Base-by-base conservation (phyloP, 2,797 vertebrate species). In the Xiphophorus birchmanni region DNA sequence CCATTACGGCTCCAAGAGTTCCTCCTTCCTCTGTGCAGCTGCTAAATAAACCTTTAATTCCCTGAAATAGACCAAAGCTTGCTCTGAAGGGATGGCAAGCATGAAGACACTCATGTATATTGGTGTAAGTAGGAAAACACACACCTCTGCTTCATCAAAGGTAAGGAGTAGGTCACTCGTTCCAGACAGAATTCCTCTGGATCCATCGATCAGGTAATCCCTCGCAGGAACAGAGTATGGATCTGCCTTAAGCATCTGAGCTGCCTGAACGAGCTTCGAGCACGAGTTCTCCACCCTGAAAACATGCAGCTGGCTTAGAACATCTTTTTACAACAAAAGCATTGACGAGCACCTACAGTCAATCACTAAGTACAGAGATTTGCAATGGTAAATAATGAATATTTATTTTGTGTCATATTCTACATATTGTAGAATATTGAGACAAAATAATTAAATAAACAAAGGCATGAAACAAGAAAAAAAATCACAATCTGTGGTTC, bases 171-270 rank as follows among this genome's bases (percentile, higher is more conserved):
- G 94, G 93, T 99, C 99, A 4, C 98, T 99, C 0, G 99, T 99
- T 85, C 98, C 99, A 0, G 99, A 99, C 52, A 99, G 96, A 81
- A 99, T 99, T 77, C 99, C 99, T 86, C 99, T 96, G 40, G 99
- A 99, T n/a, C 99, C 99, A 81, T 99, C 99, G 26, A 99, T 99
- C 50, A 99, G 95, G 91, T 99, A 99, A 93, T 99, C 99, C 79
- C 99, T 96, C 37, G 99, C 99, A 73, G 98, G 98, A 50, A 99
- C 99, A 0, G 99, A 99, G 84, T 99, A 99, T 4, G 99, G 99
- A 90, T 99, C 98, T 4, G 97, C 95, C 84, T 97, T 98, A 84
- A 99, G 95, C 99, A 99, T 99, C 95, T 97, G 97, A 77, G 98
- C 97, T 1, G 99, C 98, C 92, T 97, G 97, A 85, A 99, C 96